Evolutionary conservation across 2,797 vertebrate species (phyloP), one percentile per base, ranked within the genome.

Genomic region (Tachyglossus aculeatus): DNA sequence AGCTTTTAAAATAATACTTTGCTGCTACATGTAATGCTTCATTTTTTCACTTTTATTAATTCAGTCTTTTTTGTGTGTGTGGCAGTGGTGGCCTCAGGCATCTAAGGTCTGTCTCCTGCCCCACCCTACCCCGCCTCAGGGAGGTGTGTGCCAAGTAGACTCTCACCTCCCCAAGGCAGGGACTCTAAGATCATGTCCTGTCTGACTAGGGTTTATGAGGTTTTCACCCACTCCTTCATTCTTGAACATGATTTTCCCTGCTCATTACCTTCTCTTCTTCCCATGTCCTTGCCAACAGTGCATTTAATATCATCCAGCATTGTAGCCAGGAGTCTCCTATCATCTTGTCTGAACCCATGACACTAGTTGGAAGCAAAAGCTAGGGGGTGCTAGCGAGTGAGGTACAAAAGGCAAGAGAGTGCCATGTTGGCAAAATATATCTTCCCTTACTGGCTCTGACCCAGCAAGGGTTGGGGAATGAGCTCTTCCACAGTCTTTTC

Each of bases 21-120:
- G 80, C 86, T 88, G 80, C 75, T 86, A 80, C 90, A 83, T 78
- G 81, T 63, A 89, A 81, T 84, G 72, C 77, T 86, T 92, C 57
- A 63, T 78, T 88, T 86, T 85, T n/a, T n/a, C n/a, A 63, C 87
- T 91, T 90, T 88, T 92, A 88, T 90, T 91, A 85, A 91, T 89
- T 90, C 90, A 88, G 90, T 89, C 77, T 88, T 78, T 86, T 53
- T 32, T 31, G 29, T 19, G 45, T 0, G 2, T 83, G 64, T 16
- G 69, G 84, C 74, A 48, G 79, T 0, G 0, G 77, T 34, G 72
- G 81, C 78, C 70, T 71, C 2, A 1, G 71, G 80, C 84, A 72
- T 77, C 78, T 75, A 0, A 15, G 76, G 14, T 24, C 33, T 13
- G 38, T 50, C 60, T 77, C 74, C 12, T 11, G 13, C 83, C 57